Evolutionary conservation across 1,140 invertebrate species (phyloP).

Genomic region (Drosophila burlai): DNA sequence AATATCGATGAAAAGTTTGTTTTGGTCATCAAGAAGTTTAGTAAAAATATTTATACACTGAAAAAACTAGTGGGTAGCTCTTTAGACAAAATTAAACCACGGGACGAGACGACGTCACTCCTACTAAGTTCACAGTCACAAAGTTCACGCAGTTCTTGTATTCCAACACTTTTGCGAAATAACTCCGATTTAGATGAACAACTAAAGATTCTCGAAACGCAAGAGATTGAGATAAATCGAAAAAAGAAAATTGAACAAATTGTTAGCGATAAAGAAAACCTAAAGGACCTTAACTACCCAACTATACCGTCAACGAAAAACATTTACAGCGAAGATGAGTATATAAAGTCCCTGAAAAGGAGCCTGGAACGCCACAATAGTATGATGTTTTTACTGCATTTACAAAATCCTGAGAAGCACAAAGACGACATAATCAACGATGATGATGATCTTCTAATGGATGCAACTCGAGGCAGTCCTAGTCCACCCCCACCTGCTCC

Average conservation of each 20-base stretch:
- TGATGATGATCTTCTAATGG: constrained; percentile 60
- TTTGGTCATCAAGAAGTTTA: constrained; percentile 74
- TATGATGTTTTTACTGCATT: constrained; percentile 80
- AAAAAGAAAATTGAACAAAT: constrained; percentile 70
- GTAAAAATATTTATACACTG: constrained; percentile 77
- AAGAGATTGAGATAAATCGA: constrained; percentile 76
- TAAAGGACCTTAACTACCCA: background rate
- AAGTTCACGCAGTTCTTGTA: background rate
- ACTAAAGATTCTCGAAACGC: constrained; percentile 72
- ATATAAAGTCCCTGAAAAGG: constrained; percentile 77
- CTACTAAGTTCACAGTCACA: background rate
- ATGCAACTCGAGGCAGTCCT: constrained; percentile 88
- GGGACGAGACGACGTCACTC: no score
- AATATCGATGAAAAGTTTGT: constrained; percentile 61
- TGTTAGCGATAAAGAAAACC: constrained; percentile 8
- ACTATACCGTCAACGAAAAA: constrained; percentile 25
- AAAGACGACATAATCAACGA: constrained; percentile 33
- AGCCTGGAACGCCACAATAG: constrained; percentile 82
- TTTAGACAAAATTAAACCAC: constrained; percentile 51
- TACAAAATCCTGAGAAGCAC: constrained; percentile 79
- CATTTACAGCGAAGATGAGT: constrained; percentile 82
- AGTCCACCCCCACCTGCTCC: constrained; percentile 93
- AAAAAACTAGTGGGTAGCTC: constrained; percentile 80
- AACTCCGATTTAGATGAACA: constrained; percentile 81
- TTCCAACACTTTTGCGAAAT: constrained; percentile 56